phyloP scores from a whole-genome alignment of 2,797 vertebrate genomes.

The Liparis tanakae region DNA sequence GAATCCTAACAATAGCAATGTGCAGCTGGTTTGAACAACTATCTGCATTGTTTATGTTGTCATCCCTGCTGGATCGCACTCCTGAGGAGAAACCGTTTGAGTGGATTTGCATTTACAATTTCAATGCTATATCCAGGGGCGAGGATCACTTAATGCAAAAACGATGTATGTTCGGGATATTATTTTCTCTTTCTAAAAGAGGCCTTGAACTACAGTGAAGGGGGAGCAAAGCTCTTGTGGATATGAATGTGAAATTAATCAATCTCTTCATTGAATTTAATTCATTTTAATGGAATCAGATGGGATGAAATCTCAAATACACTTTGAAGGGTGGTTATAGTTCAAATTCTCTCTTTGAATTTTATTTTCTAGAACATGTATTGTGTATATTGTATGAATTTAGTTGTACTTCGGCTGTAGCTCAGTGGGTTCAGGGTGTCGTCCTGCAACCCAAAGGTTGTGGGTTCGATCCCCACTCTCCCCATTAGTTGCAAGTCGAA shows the following conservation, averaged over 20 bases:
- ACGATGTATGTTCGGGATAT: constrained; percentile 53
- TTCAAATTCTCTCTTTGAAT: constrained; percentile 1
- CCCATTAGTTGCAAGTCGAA: too few relatives aligned
- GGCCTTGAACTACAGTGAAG: constrained; percentile 46
- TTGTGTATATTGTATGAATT: neutral
- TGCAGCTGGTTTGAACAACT: constrained; percentile 76
- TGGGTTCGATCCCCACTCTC: too few relatives aligned
- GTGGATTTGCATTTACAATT: constrained; percentile 73
- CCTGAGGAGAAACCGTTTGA: constrained; percentile 67
- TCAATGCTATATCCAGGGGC: constrained; percentile 64
- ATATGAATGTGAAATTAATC: constrained; percentile 48
- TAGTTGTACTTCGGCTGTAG: neutral
- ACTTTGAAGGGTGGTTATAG: constrained; percentile 22
- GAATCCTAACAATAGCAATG: constrained; percentile 77
- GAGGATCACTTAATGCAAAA: constrained; percentile 57
- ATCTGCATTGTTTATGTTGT: constrained; percentile 81
- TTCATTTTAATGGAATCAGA: constrained; percentile 42
- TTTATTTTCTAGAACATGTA: neutral
- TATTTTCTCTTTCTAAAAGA: constrained; percentile 60
- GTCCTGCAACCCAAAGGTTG: too few relatives aligned
- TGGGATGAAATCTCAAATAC: constrained; percentile 29
- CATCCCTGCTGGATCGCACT: constrained; percentile 66
- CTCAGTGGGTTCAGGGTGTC: too few relatives aligned
- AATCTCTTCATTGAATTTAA: constrained; percentile 47
- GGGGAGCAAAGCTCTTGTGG: constrained; percentile 40